phyloP scores from a whole-genome alignment of 2,113 vertebrate species.

The Chrysemys picta region DNA sequence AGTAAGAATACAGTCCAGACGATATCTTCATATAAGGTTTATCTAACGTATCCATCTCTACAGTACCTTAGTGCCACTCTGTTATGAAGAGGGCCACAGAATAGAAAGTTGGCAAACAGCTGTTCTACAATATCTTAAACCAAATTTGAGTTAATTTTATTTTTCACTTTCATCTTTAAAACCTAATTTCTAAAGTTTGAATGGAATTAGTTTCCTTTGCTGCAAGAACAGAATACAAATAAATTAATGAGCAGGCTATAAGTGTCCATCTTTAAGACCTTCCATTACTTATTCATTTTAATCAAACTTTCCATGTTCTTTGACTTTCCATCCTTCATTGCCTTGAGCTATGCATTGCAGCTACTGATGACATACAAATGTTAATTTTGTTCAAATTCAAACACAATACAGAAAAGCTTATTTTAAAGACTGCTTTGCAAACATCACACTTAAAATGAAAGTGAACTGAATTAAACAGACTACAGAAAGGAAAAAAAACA shows the following conservation, averaged over 20 bases:
- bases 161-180: constrained; percentile 68
- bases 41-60: neutral
- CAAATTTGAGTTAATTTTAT: constrained; percentile 56
- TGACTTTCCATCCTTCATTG: constrained; percentile 72
- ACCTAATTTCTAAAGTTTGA: constrained; percentile 74
- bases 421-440: constrained; percentile 71
- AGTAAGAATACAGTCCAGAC: neutral
- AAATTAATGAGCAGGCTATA: constrained; percentile 69
- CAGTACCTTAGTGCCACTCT: neutral
- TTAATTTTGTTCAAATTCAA: constrained; percentile 78
- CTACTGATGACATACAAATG: constrained; percentile 74
- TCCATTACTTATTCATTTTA: constrained; percentile 75
- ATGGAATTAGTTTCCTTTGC: constrained; percentile 65
- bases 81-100: neutral
- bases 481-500: neutral
- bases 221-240: constrained; percentile 76
- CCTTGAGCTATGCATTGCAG: constrained; percentile 67
- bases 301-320: constrained; percentile 74
- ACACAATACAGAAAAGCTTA: constrained; percentile 56
- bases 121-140: constrained; percentile 10
- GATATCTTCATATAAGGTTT: neutral
- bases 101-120: neutral
- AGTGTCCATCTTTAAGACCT: constrained; percentile 71
- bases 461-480: constrained; percentile 25
- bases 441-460: constrained; percentile 66